Evolutionary conservation across 1,140 invertebrate genomes (phyloP), one percentile per base, ranked within the genome.

Genomic region (Drosophila navojoa): DNA sequence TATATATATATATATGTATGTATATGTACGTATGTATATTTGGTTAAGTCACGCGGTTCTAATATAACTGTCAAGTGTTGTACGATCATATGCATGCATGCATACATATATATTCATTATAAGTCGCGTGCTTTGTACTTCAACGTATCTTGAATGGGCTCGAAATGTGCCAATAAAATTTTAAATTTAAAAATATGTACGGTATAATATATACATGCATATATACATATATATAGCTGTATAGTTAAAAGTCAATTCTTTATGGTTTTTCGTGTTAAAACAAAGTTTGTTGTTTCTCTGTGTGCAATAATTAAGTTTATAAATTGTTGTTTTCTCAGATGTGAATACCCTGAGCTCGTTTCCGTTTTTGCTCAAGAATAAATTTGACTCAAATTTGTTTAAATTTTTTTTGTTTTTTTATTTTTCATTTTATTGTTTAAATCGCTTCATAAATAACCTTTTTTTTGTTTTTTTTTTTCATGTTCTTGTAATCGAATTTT

Each of bases 401-500:
- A 90, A 61, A 89, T 87, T 89, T 87, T 87, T 87, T 89, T 87
- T 87, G 76, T 77, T 81, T 81, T 82, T 86, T 87, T 81, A 81
- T 81, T 86, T 71, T 73, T 76, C 64, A 69, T 86, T 87, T 86
- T 86, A 86, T 86, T 86, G 81, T 86, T 86, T 86, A 86, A 86
- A 86, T 90, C 87, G 82, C 84, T 79, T 82, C 79, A 82, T 82
- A 82, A 82, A 82, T 82, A 82, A 82, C 77, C 71, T 71, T 79
- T 63, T 68, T 67, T 68, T 66, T 53, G 76, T 76, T 64, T 75
- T 75, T 61, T 42, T 52, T 61, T 47, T 67, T 75, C 45, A 63
- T 77, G 59, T 63, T 72, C 49, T 74, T 70, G 60, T 78, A 70
- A 70, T 79, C 72, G 77, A 76, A 76, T 77, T 59, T 75, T 61